A percentile compares a stretch with the other conserved stretches of the same genome.
Evolutionary conservation across 2,797 vertebrate genomes (phyloP).

Genomic region (Pipistrellus pipistrellus): DNA sequence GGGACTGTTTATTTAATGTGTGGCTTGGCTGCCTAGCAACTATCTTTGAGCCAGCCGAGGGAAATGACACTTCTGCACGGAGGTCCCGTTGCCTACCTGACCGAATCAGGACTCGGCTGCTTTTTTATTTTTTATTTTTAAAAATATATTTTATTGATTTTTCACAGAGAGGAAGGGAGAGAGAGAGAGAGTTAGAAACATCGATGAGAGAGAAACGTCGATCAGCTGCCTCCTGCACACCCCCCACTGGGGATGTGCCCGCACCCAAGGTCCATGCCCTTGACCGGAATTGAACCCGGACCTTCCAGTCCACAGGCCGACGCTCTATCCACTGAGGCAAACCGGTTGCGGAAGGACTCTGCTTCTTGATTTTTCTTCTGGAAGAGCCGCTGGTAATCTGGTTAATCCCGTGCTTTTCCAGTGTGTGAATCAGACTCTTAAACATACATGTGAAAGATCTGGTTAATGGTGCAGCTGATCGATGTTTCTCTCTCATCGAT

Average conservation of each 20-base stretch:
- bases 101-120: background rate
- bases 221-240: too few relatives aligned
- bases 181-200: too few relatives aligned
- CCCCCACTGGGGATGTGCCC: too few relatives aligned
- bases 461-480: background rate
- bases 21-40: slow-evolving; percentile 78
- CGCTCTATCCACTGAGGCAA: too few relatives aligned
- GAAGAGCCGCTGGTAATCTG: background rate
- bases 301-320: too few relatives aligned
- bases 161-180: too few relatives aligned
- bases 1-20: slow-evolving; percentile 76
- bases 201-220: too few relatives aligned
- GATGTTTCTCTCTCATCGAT: too few relatives aligned
- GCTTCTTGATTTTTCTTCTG: slow-evolving; percentile 30
- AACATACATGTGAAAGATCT: background rate
- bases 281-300: too few relatives aligned
- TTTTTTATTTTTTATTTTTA: background rate
- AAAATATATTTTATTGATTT: too few relatives aligned
- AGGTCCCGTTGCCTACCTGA: background rate
- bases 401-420: background rate
- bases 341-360: background rate
- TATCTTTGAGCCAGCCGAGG: slow-evolving; percentile 19
- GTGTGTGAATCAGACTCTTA: background rate
- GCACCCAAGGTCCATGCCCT: too few relatives aligned
- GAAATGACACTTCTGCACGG: background rate